phyloP scores from a whole-genome alignment of 2,113 vertebrate genomes.

The Sturnira hondurensis region DNA sequence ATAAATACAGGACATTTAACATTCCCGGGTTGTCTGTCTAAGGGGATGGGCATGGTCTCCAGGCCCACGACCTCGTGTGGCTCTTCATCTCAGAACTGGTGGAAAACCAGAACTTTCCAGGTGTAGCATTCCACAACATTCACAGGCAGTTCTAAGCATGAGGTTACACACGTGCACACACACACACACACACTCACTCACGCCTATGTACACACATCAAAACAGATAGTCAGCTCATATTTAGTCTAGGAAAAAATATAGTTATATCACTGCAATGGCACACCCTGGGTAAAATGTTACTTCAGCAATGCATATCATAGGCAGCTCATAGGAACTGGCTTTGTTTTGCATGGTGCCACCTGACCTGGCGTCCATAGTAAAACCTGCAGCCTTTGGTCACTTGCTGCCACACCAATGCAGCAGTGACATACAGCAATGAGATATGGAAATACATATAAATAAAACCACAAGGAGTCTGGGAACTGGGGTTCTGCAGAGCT shows the following conservation, averaged over 20 bases:
- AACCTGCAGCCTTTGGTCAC: constrained; percentile 66
- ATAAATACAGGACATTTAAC: constrained; percentile 63
- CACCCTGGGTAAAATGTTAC: constrained; percentile 79
- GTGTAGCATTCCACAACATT: constrained; percentile 60
- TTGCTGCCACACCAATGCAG: constrained; percentile 74
- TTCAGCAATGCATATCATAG: constrained; percentile 73
- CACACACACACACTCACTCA: constrained; percentile 42
- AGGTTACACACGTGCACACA: constrained; percentile 41
- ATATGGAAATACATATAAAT: constrained; percentile 79
- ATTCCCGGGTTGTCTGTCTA: constrained; percentile 59
- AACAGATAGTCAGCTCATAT: constrained; percentile 79
- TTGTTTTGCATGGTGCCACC: constrained; percentile 70
- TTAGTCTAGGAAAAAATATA: constrained; percentile 81
- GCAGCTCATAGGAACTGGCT: constrained; percentile 78
- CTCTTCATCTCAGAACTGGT: constrained; percentile 51
- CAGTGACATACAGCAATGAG: constrained; percentile 78
- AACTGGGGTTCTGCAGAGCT: constrained; percentile 78
- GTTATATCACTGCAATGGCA: constrained; percentile 84
- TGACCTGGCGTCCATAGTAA: constrained; percentile 73
- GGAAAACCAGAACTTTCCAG: constrained; percentile 44
- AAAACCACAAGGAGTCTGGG: constrained; percentile 76
- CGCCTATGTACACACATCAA: constrained; percentile 76
- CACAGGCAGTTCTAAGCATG: constrained; percentile 76
- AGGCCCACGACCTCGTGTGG: constrained; percentile 1
- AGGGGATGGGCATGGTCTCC: constrained; percentile 52